These are phyloP conservation scores for Morone saxatilis DNA, from an alignment of 2,113 vertebrate genomes.

Conservation along the genomic window DNA sequence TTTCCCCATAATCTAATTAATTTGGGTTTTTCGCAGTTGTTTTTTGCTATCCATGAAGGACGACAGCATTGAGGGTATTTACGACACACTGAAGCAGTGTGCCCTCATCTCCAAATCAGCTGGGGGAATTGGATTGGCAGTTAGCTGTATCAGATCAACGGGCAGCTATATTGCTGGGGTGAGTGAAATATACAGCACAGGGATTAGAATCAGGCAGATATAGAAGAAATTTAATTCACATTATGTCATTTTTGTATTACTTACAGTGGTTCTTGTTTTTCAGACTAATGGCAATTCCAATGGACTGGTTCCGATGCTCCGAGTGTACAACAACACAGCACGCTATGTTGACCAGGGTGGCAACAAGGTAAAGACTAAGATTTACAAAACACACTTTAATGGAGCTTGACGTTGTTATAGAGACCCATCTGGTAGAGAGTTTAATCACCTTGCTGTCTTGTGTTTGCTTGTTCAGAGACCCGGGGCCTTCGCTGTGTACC, in stretches of 20 bases:
- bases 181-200: conserved; percentile 54
- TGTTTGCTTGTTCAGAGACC: conserved; percentile 86
- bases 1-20: background rate
- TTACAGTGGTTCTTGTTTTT: conserved; percentile 45
- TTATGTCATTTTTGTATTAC: background rate
- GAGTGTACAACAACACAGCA: conserved; percentile 98
- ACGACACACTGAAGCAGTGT: conserved; percentile 96
- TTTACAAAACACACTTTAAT: background rate
- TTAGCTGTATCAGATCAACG: conserved; percentile 95
- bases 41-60: conserved; percentile 97
- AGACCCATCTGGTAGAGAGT: background rate
- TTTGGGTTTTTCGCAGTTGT: conserved; percentile 84
- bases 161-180: conserved; percentile 99
- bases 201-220: background rate
- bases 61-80: conserved; percentile 98
- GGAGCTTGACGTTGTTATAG: background rate
- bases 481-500: conserved; percentile 96
- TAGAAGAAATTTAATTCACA: background rate
- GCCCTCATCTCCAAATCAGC: conserved; percentile 97
- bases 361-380: conserved; percentile 89
- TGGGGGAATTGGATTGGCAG: conserved; percentile 94
- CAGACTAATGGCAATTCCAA: conserved; percentile 97
- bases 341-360: conserved; percentile 98
- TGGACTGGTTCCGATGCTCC: conserved; percentile 95
- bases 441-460: background rate